These are phyloP conservation scores for Nesogale talazaci DNA, from an alignment of 2,113 vertebrate species.

Conservation along the genomic window DNA sequence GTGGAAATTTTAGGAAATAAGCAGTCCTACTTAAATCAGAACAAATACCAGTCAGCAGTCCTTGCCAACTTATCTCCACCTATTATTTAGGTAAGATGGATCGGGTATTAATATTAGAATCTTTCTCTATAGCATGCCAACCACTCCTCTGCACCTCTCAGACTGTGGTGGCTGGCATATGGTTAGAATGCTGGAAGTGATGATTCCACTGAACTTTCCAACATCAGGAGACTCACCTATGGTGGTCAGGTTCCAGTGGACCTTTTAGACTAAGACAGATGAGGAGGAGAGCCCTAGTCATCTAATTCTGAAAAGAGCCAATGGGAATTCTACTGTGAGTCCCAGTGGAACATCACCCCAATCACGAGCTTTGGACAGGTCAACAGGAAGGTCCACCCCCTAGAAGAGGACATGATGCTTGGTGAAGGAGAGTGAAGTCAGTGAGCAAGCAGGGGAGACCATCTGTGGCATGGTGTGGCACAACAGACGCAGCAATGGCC, in stretches of 20 bases:
- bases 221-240: background rate
- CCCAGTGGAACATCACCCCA: background rate
- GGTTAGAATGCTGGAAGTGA: background rate
- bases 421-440: background rate
- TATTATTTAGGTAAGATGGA: background rate
- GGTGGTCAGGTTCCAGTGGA: background rate
- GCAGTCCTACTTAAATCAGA: background rate
- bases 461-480: background rate
- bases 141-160: background rate
- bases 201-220: background rate
- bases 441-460: too few species aligned
- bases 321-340: background rate
- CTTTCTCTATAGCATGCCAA: background rate
- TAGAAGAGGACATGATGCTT: background rate
- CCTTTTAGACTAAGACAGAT: background rate
- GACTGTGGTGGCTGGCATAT: background rate
- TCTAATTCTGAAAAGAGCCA: background rate
- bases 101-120: background rate
- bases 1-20: background rate
- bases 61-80: background rate
- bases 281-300: background rate
- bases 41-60: background rate
- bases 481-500: background rate
- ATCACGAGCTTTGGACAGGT: background rate
- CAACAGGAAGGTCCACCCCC: background rate